phyloP scores from a whole-genome alignment of 1,140 invertebrate species.

The Drosophila funebris region DNA sequence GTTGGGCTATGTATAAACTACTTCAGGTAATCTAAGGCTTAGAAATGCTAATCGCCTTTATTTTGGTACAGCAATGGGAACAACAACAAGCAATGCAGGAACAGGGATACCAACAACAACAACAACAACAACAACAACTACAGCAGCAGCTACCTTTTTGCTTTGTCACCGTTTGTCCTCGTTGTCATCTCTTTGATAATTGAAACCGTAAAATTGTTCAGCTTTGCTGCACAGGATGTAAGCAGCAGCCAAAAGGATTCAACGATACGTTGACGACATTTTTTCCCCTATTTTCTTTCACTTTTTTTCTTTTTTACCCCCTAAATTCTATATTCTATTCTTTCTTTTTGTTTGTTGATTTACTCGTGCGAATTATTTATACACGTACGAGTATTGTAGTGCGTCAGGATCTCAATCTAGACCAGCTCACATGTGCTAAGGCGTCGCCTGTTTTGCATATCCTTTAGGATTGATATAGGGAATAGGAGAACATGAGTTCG shows the following conservation, averaged over 20 bases:
- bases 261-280: not conserved
- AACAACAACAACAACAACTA: not conserved
- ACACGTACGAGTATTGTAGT: slow-evolving; percentile 46
- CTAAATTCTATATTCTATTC: no score
- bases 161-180: slow-evolving; percentile 68
- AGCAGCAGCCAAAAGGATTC: slow-evolving; percentile 58
- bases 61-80: slow-evolving; percentile 44
- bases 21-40: slow-evolving; percentile 81
- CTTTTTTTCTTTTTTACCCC: slow-evolving; percentile 3
- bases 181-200: slow-evolving; percentile 68
- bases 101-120: not conserved
- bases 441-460: slow-evolving; percentile 59
- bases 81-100: slow-evolving; percentile 33
- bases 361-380: slow-evolving; percentile 76
- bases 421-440: slow-evolving; percentile 21
- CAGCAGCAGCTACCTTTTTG: slow-evolving; percentile 61
- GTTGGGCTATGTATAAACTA: slow-evolving; percentile 64
- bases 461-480: not conserved
- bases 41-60: slow-evolving; percentile 82
- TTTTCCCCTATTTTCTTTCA: slow-evolving; percentile 25
- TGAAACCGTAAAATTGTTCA: slow-evolving; percentile 76
- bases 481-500: slow-evolving; percentile 35
- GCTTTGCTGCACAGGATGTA: slow-evolving; percentile 60
- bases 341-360: slow-evolving; percentile 57
- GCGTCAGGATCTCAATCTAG: slow-evolving; percentile 35